phyloP scores from a whole-genome alignment of 2,888 invertebrate genomes.

The Heliconius aoede region DNA sequence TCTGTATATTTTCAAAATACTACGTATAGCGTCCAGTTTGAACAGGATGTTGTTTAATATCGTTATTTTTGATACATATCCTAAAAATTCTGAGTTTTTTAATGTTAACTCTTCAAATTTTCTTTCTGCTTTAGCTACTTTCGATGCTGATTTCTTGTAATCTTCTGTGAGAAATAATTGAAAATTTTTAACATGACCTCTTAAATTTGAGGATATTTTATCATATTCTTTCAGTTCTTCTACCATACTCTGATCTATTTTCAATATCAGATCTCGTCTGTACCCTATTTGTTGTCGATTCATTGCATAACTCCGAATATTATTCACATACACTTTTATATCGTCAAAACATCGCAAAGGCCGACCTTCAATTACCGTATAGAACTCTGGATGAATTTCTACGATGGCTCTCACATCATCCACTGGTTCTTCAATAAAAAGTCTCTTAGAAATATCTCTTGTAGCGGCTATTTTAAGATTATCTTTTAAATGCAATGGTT shows the following conservation, averaged over 20 bases:
- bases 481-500: constrained; percentile 72
- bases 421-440: constrained; percentile 83
- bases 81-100: constrained; percentile 69
- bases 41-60: constrained; percentile 73
- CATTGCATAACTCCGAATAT: constrained; percentile 79
- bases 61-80: constrained; percentile 66
- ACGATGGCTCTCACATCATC: constrained; percentile 84
- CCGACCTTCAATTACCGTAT: constrained; percentile 85
- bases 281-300: constrained; percentile 79
- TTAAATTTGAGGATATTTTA: constrained; percentile 64
- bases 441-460: constrained; percentile 81
- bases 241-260: constrained; percentile 65
- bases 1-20: constrained; percentile 71
- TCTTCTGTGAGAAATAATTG: constrained; percentile 78
- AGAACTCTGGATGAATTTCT: constrained; percentile 87
- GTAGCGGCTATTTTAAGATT: constrained; percentile 73
- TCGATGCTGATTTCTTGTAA: constrained; percentile 72
- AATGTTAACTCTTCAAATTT: constrained; percentile 62
- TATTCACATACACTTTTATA: constrained; percentile 82
- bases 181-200: constrained; percentile 72
- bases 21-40: constrained; percentile 73
- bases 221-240: constrained; percentile 68
- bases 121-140: constrained; percentile 68
- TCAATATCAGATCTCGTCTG: constrained; percentile 70
- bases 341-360: constrained; percentile 84